Conservation (phyloP, 2,797 vertebrate species). For the Acomys russatus region DNA sequence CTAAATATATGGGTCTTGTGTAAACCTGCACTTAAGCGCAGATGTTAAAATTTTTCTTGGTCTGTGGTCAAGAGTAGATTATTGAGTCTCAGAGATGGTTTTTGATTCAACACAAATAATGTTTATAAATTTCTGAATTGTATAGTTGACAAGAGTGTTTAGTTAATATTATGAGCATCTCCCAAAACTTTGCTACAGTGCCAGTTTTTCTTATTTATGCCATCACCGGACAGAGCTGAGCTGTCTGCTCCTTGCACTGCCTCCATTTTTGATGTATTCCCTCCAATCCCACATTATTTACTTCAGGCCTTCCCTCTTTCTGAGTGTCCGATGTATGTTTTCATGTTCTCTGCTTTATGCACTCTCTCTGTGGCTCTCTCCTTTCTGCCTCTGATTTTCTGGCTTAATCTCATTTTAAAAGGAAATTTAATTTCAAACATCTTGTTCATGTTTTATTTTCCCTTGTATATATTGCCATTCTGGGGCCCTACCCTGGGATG, state of each 20-base stretch:
- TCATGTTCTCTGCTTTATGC: background rate
- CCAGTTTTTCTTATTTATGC: background rate
- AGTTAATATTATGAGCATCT: background rate
- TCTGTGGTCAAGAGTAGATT: background rate
- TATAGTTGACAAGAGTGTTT: background rate
- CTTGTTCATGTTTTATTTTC: background rate
- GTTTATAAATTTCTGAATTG: background rate
- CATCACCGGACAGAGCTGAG: background rate
- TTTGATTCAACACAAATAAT: slow-evolving; percentile 20
- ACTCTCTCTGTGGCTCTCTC: background rate
- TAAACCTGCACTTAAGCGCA: background rate
- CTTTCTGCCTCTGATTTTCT: background rate
- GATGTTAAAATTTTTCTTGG: background rate
- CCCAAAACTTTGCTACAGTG: background rate
- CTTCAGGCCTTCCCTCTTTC: background rate
- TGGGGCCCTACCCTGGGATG: too few species aligned
- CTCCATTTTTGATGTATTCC: background rate
- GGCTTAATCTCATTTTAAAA: background rate
- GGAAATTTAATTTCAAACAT: background rate
- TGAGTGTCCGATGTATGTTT: background rate
- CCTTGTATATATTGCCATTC: background rate
- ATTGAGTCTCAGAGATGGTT: background rate
- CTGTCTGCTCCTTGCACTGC: background rate
- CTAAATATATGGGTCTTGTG: background rate
- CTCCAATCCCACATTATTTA: background rate